Base-by-base conservation (phyloP, 2,888 invertebrate species). In the Cataglyphis cursor region DNA sequence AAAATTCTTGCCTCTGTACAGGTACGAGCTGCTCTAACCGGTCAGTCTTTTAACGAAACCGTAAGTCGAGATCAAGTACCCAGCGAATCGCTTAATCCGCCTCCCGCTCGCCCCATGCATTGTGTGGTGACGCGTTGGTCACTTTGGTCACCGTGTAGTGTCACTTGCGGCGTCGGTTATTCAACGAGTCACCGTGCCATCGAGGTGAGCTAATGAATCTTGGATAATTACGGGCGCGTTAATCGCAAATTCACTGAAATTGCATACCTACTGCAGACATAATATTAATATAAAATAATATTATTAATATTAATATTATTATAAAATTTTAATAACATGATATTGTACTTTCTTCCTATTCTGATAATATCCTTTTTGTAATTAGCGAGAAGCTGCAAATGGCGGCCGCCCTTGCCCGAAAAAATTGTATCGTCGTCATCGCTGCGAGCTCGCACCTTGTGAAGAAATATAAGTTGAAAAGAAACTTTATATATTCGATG, bases 91-190 rank as follows among this genome's bases (percentile, higher is more conserved):
- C 61, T 82, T 15, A 31, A 70, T 8, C 82, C 73, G 54, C 80
- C 85, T 21, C 95, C 95, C n/a, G 21, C n/a, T 65, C 48, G 4
- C 18, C 78, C 72, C 4, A 93, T 96, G 18, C 97, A 97, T 94
- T 98, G 98, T 90, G 96, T 96, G 91, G 95, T 98, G 91, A 96
- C 97, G 1, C 96, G 96, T 62, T 99, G 99, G 99, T 96, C 97
- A 41, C 96, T 96, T 70, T 99, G 98, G 98, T 96, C 97, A 38
- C 95, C 96, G 0, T 99, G 99, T 95, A 98, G 97, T 92, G 97
- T 96, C 5, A 95, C 96, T 24, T 99, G 99, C 95, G 99, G 98
- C 38, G 92, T 95, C 15, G 98, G 98, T 21, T 96, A 96, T 92
- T 96, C 97, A 87, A 96, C 96, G 92, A 96, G 97, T 90, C 95